Evolutionary conservation across 2,888 invertebrate species (phyloP), one percentile per base, ranked within the genome.

Genomic region (Orchesella flavescens): DNA sequence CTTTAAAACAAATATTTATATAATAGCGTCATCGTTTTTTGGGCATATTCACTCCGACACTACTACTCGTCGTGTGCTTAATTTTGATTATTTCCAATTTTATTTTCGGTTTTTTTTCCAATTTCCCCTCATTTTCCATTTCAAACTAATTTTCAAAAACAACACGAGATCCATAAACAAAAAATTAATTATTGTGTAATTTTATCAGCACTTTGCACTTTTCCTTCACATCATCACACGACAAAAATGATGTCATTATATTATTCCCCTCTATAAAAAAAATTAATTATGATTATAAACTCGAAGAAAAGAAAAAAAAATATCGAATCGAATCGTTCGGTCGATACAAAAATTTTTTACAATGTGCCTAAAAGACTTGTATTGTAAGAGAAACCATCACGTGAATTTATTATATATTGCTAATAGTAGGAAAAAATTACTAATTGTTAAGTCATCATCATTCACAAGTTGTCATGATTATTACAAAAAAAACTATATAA

Each of bases 311-410:
- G 7, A 46, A 10, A 46, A 46, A 46, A 46, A 13, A 10, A 46
- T 10, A 55, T 15, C 5, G 55, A 55, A n/a, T n/a, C n/a, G n/a
- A n/a, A n/a, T n/a, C n/a, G n/a, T n/a, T n/a, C n/a, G n/a, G n/a
- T n/a, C n/a, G n/a, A n/a, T n/a, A n/a, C n/a, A n/a, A 55, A 55
- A 55, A 55, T 15, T 55, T 9, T 55, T 55, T 55, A 55, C 55
- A 49, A 69, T 69, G 69, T 69, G 69, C 69, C 69, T 69, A 69
- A 69, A 69, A 69, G 69, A 69, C 69, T 69, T 69, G 44, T 69
- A 49, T 69, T 69, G 53, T 44, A 46, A 21, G n/a, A 65, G 21
- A 9, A 19, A 9, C 4, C 66, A n/a, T 43, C 66, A 34, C 34
- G 43, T n/a, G 17, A 5, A n/a, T 55, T 55, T 55, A 55, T 55